Base-by-base conservation (phyloP, 2,888 invertebrate genomes). In the Carterocephalus palaemon region DNA sequence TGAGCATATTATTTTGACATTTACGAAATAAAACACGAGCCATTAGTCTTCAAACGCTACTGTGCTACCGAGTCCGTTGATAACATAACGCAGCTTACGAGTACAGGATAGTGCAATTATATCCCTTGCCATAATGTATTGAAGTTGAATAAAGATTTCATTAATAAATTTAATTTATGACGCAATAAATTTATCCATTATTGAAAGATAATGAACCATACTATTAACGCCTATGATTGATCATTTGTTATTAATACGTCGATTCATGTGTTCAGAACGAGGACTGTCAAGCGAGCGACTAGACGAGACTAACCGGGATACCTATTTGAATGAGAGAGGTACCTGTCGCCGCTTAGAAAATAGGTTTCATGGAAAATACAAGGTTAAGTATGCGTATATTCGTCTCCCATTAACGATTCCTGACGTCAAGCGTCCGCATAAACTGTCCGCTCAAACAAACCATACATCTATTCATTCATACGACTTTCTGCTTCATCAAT, bases 401-500 rank as follows among this genome's bases (percentile, higher is more conserved):
- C 57, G 60, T 62, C 59, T 59, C 56, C 52, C 63, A 66, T 75
- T 78, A 69, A 62, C 65, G 62, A 77, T 76, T 73, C 69, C 57
- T 82, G 75, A 80, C 81, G 83, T 80, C 82, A 81, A 77, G 54
- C 62, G 49, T 53, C 49, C 62, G 70, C 64, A 74, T 68, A 80
- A 76, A 75, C 70, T 59, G 69, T 74, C 71, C 69, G 66, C 62
- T 62, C 60, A 64, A 69, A 70, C 60, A 71, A 72, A 70, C 69
- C 71, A 75, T 78, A 77, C 77, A 81, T 78, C 77, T 73, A 81
- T 78, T 83, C 80, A 83, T 82, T 83, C 79, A 79, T 72, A 68
- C 67, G 75, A 70, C 70, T 72, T 70, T 78, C 72, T 64, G 74
- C 67, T 75, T 69, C 77, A 83, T 82, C 81, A 72, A 81, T 83